Evolutionary conservation across 2,113 vertebrate species (phyloP).

Genomic region (Coregonus clupeaformis): DNA sequence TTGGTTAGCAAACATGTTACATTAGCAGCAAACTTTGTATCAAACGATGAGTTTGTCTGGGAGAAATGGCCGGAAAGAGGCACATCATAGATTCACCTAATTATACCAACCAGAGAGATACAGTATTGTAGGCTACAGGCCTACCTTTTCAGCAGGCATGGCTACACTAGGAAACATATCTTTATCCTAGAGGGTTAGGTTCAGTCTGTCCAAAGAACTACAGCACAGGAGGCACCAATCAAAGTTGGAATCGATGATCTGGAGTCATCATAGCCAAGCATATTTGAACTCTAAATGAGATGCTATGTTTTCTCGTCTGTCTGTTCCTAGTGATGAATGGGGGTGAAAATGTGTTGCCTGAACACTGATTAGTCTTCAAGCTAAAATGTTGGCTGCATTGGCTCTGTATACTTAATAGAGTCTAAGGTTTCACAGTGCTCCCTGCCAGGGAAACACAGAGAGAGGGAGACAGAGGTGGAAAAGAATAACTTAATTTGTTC

Average conservation of each 20-base stretch:
- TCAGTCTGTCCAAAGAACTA: not conserved
- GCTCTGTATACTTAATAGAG: slow-evolving; percentile 22
- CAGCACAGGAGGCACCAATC: slow-evolving; percentile 45
- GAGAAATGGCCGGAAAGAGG: too few species aligned
- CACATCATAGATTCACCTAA: too few species aligned
- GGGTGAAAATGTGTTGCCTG: slow-evolving; percentile 36
- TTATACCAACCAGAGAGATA: not conserved
- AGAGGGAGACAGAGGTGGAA: slow-evolving; percentile 5
- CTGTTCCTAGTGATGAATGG: slow-evolving; percentile 34
- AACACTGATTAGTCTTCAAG: slow-evolving; percentile 34
- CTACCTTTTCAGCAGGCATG: not conserved
- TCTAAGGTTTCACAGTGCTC: slow-evolving; percentile 33
- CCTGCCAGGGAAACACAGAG: slow-evolving; percentile 30
- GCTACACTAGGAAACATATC: not conserved
- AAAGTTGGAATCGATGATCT: slow-evolving; percentile 51
- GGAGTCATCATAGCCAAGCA: slow-evolving; percentile 33
- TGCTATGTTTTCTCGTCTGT: slow-evolving; percentile 35
- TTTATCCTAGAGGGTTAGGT: not conserved
- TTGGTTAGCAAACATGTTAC: not conserved
- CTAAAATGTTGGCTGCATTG: slow-evolving; percentile 32
- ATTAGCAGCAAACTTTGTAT: too few species aligned
- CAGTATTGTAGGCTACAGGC: not conserved
- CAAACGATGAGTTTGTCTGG: not conserved
- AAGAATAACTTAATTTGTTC: slow-evolving; percentile 22
- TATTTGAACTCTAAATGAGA: slow-evolving; percentile 41